Evolutionary conservation across 2,888 invertebrate genomes (phyloP).

Genomic region (Liodrosophila aerea): DNA sequence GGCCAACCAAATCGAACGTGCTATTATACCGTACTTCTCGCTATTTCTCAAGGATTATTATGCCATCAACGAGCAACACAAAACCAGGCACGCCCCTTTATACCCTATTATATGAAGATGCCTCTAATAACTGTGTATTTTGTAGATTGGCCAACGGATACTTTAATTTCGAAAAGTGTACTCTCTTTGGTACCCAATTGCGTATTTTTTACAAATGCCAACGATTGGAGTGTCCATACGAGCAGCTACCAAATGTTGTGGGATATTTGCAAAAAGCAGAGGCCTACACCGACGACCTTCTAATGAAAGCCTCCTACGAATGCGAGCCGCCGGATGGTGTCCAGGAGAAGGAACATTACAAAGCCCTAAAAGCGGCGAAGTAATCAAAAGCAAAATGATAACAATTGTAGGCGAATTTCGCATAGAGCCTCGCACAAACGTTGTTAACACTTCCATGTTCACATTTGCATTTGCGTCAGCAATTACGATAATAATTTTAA

Average conservation of each 20-base stretch:
- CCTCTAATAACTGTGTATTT: neutral
- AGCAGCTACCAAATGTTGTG: conserved; percentile 88
- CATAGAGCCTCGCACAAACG: conserved; percentile 48
- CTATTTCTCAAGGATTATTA: conserved; percentile 92
- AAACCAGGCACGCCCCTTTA: conserved; percentile 85
- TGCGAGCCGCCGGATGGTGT: conserved; percentile 95
- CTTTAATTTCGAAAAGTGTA: conserved; percentile 96
- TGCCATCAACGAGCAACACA: conserved; percentile 91
- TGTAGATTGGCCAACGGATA: conserved; percentile 89
- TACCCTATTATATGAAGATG: neutral
- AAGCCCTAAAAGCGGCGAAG: conserved; percentile 86
- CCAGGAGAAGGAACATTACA: conserved; percentile 94
- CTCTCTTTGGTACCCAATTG: conserved; percentile 94
- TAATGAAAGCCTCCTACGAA: conserved; percentile 94
- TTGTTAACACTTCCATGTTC: conserved; percentile 50
- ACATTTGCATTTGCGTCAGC: conserved; percentile 41
- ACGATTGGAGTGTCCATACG: conserved; percentile 92
- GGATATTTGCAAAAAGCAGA: conserved; percentile 90
- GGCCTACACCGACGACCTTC: conserved; percentile 90
- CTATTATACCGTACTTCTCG: conserved; percentile 94
- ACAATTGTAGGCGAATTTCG: conserved; percentile 29
- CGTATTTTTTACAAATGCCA: conserved; percentile 92
- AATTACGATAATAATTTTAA: conserved; percentile 62
- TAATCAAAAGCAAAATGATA: conserved; percentile 44
- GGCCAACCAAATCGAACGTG: conserved; percentile 87